These are phyloP conservation scores for Gobius niger DNA, from an alignment of 2,113 vertebrate species.

Conservation along the genomic window DNA sequence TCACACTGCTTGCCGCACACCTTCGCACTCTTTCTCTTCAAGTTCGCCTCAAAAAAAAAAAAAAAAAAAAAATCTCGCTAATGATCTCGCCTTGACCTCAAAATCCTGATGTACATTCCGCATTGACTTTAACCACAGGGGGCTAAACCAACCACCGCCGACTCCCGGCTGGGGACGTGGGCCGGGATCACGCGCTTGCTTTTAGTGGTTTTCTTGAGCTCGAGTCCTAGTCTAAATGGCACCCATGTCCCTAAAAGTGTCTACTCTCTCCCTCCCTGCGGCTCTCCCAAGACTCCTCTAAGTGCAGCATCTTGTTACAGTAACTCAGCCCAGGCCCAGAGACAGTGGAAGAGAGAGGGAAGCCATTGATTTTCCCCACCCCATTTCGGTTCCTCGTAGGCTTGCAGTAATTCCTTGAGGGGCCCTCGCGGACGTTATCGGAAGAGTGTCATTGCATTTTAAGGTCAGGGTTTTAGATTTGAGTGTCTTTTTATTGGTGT, in stretches of 20 bases:
- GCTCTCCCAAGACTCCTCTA: constrained; percentile 77
- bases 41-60: constrained; percentile 40
- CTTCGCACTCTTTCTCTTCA: not conserved
- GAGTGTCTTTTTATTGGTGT: constrained; percentile 65
- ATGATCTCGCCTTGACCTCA: constrained; percentile 70
- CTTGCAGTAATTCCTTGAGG: constrained; percentile 75
- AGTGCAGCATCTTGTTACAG: constrained; percentile 83
- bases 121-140: constrained; percentile 65
- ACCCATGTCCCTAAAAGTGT: constrained; percentile 80
- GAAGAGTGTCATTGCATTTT: constrained; percentile 76
- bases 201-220: constrained; percentile 76
- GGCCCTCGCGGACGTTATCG: constrained; percentile 76
- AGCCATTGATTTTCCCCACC: constrained; percentile 76
- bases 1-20: not conserved
- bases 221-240: constrained; percentile 77
- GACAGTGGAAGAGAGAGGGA: constrained; percentile 75
- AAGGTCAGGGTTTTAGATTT: constrained; percentile 75
- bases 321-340: constrained; percentile 78
- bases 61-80: constrained; percentile 54
- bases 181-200: constrained; percentile 74
- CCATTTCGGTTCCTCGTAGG: constrained; percentile 75
- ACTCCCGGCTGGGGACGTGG: constrained; percentile 62
- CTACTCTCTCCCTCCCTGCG: constrained; percentile 60
- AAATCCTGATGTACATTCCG: constrained; percentile 55
- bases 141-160: constrained; percentile 46